phyloP scores from a whole-genome alignment of 2,888 invertebrate genomes.

The Perizoma flavofasciatum region DNA sequence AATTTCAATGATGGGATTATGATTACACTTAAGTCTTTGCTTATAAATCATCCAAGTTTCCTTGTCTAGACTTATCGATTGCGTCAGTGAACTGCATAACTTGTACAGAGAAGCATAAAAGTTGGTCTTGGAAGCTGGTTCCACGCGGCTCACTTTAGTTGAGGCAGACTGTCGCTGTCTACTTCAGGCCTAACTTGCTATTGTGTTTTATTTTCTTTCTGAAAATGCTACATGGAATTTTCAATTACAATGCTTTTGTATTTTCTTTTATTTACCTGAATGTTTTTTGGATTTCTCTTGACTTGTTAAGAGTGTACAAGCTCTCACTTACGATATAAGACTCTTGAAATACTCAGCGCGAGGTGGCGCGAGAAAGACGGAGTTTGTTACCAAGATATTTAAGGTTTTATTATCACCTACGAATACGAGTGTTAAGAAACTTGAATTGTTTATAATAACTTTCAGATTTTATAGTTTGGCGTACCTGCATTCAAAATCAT shows the following conservation, averaged over 20 bases:
- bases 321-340: too few relatives aligned
- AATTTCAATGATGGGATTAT: background rate
- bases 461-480: too few relatives aligned
- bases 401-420: too few relatives aligned
- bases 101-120: conserved; percentile 43
- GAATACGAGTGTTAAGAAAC: too few relatives aligned
- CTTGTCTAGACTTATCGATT: conserved; percentile 40
- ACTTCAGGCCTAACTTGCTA: conserved; percentile 64
- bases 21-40: background rate
- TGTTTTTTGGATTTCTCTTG: background rate
- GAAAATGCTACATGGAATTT: conserved; percentile 41
- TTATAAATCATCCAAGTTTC: conserved; percentile 15
- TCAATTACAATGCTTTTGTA: conserved; percentile 24
- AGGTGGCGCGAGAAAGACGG: too few relatives aligned
- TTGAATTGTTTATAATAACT: too few relatives aligned
- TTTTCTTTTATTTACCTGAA: conserved; percentile 5
- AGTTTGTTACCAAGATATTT: too few relatives aligned
- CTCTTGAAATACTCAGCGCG: too few relatives aligned
- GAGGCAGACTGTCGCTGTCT: conserved; percentile 65
- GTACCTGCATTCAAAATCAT: too few relatives aligned
- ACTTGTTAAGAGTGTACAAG: background rate
- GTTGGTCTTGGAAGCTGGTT: conserved; percentile 43
- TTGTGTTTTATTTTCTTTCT: conserved; percentile 58
- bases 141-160: conserved; percentile 35
- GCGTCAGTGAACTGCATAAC: conserved; percentile 38